These are phyloP conservation scores for Byasa hedistus DNA, from an alignment of 2,888 invertebrate genomes.

Conservation along the genomic window DNA sequence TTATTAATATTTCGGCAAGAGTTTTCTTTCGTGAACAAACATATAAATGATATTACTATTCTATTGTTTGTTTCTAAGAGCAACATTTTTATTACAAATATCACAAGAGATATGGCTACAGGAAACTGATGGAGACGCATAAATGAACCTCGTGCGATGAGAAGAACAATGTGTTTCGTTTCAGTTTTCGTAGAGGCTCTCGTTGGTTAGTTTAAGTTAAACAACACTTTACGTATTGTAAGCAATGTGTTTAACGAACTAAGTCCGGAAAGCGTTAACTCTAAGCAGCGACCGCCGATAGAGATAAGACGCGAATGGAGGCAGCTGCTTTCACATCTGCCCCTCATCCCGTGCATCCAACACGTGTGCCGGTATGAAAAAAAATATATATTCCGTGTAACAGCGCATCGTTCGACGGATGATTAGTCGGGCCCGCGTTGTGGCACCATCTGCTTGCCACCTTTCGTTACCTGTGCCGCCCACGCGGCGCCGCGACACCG, in stretches of 20 bases:
- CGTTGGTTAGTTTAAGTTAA: neutral
- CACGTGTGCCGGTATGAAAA: constrained; percentile 39
- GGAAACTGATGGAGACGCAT: no score
- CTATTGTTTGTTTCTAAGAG: no score
- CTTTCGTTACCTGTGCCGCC: constrained; percentile 30
- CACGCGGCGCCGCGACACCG: neutral
- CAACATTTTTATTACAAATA: no score
- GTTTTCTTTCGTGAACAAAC: no score
- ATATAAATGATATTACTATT: no score
- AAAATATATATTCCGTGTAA: constrained; percentile 32
- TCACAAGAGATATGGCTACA: no score
- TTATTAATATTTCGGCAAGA: neutral
- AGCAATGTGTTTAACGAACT: constrained; percentile 7
- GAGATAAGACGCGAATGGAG: constrained; percentile 55
- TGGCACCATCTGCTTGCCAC: constrained; percentile 47
- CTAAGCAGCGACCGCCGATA: constrained; percentile 52
- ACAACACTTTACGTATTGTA: neutral
- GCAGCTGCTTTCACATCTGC: constrained; percentile 75
- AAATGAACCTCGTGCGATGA: no score
- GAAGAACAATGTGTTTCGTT: neutral
- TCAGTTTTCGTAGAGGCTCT: neutral
- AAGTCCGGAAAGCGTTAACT: constrained; percentile 35
- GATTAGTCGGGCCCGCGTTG: constrained; percentile 30
- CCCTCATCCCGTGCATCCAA: constrained; percentile 48
- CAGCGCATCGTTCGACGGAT: constrained; percentile 40